Evolutionary conservation across 2,797 vertebrate species (phyloP).

Genomic region (Mionectes olivaceus): DNA sequence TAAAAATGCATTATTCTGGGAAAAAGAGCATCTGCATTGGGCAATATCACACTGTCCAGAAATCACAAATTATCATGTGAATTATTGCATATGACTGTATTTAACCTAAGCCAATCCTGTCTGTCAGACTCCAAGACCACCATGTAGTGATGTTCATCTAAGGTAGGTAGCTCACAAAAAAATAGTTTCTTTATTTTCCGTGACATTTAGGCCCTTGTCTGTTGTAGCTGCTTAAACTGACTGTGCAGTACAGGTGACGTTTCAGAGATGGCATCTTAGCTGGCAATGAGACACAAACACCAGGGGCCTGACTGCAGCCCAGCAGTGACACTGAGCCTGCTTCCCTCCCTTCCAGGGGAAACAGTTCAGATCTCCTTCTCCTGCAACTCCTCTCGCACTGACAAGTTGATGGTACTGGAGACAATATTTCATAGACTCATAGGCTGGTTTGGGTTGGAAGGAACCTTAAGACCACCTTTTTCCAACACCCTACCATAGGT

Average conservation of each 20-base stretch:
- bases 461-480: neutral
- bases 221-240: neutral
- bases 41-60: neutral
- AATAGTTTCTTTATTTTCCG: neutral
- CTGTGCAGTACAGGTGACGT: neutral
- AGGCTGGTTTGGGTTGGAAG: neutral
- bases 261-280: neutral
- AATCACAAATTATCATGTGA: neutral
- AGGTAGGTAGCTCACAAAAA: neutral
- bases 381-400: neutral
- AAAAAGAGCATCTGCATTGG: neutral
- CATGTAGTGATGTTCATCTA: neutral
- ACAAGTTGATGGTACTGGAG: no score
- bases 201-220: neutral
- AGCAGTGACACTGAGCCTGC: neutral
- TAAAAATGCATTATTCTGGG: neutral
- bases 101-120: neutral
- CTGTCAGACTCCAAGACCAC: neutral
- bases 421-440: neutral
- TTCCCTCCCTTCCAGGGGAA: neutral
- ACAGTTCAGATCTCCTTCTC: neutral
- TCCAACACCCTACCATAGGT: rapidly evolving
- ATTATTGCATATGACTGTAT: neutral
- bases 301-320: neutral
- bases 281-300: neutral